Percentiles rank a stretch among this genome's conserved stretches.
phyloP scores from a whole-genome alignment of 1,140 invertebrate species.

The Cherax destructor region DNA sequence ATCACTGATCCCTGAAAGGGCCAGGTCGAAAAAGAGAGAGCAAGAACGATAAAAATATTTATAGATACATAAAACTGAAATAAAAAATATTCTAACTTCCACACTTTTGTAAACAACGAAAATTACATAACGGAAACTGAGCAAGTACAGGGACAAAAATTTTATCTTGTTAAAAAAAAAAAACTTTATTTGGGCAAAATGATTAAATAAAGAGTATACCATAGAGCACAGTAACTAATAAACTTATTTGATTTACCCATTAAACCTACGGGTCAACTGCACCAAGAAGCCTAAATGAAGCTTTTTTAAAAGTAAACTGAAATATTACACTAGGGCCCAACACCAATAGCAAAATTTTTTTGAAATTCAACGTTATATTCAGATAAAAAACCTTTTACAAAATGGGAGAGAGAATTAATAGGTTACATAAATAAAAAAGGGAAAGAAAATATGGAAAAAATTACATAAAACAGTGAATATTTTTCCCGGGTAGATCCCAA shows the following conservation, averaged over 20 bases:
- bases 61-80: constrained; percentile 4
- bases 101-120: constrained; percentile 19
- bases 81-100: constrained; percentile 20
- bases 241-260: constrained; percentile 3
- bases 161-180: constrained; percentile 32
- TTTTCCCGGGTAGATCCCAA: constrained; percentile 65
- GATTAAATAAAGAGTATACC: constrained; percentile 6
- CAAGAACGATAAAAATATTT: constrained; percentile 39
- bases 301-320: constrained; percentile 48
- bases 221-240: constrained; percentile 10
- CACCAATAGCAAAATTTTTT: constrained; percentile 64
- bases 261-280: constrained; percentile 32
- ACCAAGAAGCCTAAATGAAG: constrained; percentile 62
- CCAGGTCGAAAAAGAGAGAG: constrained; percentile 24
- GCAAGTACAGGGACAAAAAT: constrained; percentile 40
- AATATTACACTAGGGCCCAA: constrained; percentile 63
- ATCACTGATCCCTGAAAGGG: constrained; percentile 28
- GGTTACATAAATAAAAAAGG: constrained; percentile 61
- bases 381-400: constrained; percentile 55
- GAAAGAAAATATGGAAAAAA: constrained; percentile 66
- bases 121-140: constrained; percentile 29
- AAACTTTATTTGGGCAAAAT: constrained; percentile 17
- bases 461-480: constrained; percentile 69
- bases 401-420: constrained; percentile 60
- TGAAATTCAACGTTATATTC: constrained; percentile 63